Percentiles rank a stretch among this genome's conserved stretches.
phyloP scores from a whole-genome alignment of 2,797 vertebrate genomes.

The Anguilla obscura region DNA sequence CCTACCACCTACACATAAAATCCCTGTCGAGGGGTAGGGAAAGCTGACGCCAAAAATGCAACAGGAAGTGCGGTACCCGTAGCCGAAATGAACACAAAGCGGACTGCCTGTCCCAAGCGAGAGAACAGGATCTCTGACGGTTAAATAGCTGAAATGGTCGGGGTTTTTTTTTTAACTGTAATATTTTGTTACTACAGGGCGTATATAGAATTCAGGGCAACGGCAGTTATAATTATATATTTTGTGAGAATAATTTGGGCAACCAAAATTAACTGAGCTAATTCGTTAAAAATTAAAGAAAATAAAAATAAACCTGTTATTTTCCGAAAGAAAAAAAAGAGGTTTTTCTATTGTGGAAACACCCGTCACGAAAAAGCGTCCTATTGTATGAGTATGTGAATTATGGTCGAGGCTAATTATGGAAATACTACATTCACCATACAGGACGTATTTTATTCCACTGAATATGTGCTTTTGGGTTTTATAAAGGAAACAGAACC shows the following conservation, averaged over 20 bases:
- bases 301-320: neutral
- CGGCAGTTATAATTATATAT: neutral
- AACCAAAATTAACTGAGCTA: neutral
- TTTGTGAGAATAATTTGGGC: neutral
- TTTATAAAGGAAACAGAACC: neutral
- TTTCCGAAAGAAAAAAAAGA: neutral
- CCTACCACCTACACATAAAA: constrained; percentile 16
- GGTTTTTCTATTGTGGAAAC: neutral
- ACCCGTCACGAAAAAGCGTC: neutral
- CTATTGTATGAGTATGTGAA: neutral
- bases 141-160: constrained; percentile 12
- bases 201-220: neutral
- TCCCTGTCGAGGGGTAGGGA: constrained; percentile 38
- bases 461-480: neutral
- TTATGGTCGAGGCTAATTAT: neutral
- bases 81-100: constrained; percentile 37
- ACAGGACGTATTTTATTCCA: neutral
- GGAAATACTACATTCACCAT: neutral
- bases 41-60: constrained; percentile 32
- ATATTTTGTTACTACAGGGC: neutral
- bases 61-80: constrained; percentile 48
- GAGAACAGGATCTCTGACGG: neutral
- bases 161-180: neutral
- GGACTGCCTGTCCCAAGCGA: constrained; percentile 30
- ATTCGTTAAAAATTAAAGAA: neutral